A percentile compares a stretch with the other conserved stretches of the same genome.
Conservation (phyloP, 2,888 invertebrate genomes). For the Cheilosia pagana region DNA sequence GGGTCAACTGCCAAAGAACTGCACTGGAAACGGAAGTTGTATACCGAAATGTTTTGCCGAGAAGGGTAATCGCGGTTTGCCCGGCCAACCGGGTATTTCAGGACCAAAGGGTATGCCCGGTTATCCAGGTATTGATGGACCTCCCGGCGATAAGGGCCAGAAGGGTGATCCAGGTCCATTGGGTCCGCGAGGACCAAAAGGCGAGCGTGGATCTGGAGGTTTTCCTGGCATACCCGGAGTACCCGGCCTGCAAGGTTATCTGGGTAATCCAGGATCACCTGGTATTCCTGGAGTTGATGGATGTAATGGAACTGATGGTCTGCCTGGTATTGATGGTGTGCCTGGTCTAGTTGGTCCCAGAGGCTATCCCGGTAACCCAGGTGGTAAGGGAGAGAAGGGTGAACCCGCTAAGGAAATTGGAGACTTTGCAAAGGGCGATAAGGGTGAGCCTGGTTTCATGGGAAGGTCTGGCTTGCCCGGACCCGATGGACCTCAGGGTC, state of each 20-base stretch:
- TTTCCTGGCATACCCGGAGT: constrained; percentile 93
- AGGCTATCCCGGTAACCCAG: constrained; percentile 85
- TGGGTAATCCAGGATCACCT: constrained; percentile 86
- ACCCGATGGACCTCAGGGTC: constrained; percentile 85
- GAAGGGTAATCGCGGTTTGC: constrained; percentile 91
- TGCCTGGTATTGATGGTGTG: constrained; percentile 88
- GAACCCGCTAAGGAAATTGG: constrained; percentile 87
- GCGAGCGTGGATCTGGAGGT: constrained; percentile 93
- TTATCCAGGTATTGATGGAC: constrained; percentile 92
- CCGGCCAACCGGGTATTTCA: constrained; percentile 88
- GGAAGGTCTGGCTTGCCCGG: constrained; percentile 82
- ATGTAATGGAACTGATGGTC: constrained; percentile 97
- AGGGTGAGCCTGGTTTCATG: constrained; percentile 88
- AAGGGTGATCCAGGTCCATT: constrained; percentile 94
- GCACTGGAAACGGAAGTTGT: constrained; percentile 88
- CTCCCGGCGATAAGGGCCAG: constrained; percentile 93
- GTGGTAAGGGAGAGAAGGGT: constrained; percentile 89
- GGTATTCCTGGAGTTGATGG: constrained; percentile 95
- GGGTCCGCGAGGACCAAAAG: constrained; percentile 92
- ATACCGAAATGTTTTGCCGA: constrained; percentile 94
- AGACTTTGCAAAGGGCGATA: constrained; percentile 90
- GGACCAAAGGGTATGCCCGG: constrained; percentile 91
- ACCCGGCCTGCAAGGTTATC: constrained; percentile 82
- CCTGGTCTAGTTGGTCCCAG: constrained; percentile 90
- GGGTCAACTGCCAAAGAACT: constrained; percentile 85